A percentile compares a stretch with the other conserved stretches of the same genome.
phyloP scores from a whole-genome alignment of 2,888 invertebrate genomes.

The Sussaba pulchella region DNA sequence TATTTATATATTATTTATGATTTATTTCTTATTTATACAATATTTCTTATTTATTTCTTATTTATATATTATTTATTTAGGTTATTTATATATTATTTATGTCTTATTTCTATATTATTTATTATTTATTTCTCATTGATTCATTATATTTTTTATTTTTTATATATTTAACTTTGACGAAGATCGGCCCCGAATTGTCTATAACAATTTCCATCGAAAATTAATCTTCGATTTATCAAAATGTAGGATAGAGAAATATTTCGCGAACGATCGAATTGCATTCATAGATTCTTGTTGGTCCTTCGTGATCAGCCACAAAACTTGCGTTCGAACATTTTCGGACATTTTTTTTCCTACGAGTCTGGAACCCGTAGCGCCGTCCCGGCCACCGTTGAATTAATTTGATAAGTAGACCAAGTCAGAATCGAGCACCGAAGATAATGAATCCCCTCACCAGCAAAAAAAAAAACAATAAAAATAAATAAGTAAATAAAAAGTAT shows the following conservation, averaged over 20 bases:
- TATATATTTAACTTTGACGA: too few relatives aligned
- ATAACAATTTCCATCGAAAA: neutral
- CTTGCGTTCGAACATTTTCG: constrained; percentile 45
- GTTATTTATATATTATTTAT: too few relatives aligned
- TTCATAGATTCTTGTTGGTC: neutral
- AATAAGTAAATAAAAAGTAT: constrained; percentile 32
- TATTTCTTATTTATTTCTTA: too few relatives aligned
- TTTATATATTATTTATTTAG: too few relatives aligned
- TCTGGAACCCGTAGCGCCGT: constrained; percentile 55
- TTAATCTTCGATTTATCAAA: neutral
- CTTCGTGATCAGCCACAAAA: constrained; percentile 27
- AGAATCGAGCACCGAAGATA: constrained; percentile 18
- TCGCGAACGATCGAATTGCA: neutral
- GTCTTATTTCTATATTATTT: too few relatives aligned
- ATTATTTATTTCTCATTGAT: too few relatives aligned
- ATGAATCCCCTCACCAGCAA: too few relatives aligned
- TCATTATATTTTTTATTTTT: too few relatives aligned
- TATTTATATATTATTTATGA: too few relatives aligned
- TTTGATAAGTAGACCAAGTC: constrained; percentile 65
- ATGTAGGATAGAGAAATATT: neutral
- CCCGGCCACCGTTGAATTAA: constrained; percentile 64
- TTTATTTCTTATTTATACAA: too few relatives aligned
- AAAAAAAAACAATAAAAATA: neutral
- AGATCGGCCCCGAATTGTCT: neutral
- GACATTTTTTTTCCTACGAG: constrained; percentile 46